A percentile compares a stretch with the other conserved stretches of the same genome.
These are phyloP conservation scores for Chionomys nivalis DNA, from an alignment of 2,113 vertebrate genomes.

Conservation along the genomic window DNA sequence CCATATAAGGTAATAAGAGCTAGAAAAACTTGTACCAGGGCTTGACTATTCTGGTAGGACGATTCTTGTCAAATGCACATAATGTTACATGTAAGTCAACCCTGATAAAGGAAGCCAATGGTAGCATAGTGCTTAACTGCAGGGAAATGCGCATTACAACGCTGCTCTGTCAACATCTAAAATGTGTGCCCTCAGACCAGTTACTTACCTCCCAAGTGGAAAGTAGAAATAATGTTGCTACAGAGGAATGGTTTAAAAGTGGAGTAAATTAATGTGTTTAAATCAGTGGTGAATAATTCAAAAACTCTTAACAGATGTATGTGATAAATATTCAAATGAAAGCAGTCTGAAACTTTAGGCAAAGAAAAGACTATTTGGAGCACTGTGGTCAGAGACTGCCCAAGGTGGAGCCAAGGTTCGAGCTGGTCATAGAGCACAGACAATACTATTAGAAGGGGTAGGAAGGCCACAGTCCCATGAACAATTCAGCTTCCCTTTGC, in stretches of 20 bases:
- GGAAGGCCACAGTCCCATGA: background rate
- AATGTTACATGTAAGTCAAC: background rate
- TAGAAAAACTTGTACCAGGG: background rate
- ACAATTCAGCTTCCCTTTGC: background rate
- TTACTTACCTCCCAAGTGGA: background rate
- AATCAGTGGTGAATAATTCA: background rate
- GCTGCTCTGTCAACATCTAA: background rate
- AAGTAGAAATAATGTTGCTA: background rate
- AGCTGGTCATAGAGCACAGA: background rate
- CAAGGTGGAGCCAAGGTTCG: background rate
- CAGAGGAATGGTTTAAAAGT: background rate
- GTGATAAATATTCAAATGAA: slow-evolving; percentile 49
- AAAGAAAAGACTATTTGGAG: background rate
- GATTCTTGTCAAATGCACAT: background rate
- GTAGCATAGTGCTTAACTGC: background rate
- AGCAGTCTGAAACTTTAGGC: background rate
- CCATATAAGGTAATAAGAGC: background rate
- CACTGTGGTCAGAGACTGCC: background rate
- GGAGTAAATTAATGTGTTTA: background rate
- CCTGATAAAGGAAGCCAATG: background rate
- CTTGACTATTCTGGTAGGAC: background rate
- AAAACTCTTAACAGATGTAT: slow-evolving; percentile 35
- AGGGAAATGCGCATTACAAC: background rate
- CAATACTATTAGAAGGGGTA: background rate
- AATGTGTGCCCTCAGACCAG: background rate